phyloP scores from a whole-genome alignment of 2,797 vertebrate species.

The Leptoclinus maculatus region DNA sequence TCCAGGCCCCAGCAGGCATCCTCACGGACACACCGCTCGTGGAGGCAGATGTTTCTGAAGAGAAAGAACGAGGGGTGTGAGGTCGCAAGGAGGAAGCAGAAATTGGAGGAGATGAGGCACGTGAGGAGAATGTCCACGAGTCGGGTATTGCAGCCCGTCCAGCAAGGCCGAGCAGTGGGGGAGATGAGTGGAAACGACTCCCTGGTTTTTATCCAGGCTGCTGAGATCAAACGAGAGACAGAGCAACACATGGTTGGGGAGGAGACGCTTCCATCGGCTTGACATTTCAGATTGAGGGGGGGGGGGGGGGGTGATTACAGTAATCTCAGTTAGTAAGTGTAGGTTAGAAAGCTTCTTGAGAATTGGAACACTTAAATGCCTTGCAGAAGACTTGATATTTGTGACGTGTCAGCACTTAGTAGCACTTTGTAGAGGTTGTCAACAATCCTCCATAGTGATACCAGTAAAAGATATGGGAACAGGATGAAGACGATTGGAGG shows the following conservation, averaged over 20 bases:
- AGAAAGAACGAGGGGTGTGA: slow-evolving; percentile 3
- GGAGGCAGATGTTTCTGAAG: slow-evolving; percentile 21
- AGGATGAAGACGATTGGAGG: neutral
- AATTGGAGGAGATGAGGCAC: slow-evolving; percentile 34
- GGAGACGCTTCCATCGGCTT: neutral
- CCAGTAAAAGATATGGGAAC: neutral
- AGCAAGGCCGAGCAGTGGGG: slow-evolving; percentile 4
- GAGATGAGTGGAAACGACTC: neutral
- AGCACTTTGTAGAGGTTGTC: neutral
- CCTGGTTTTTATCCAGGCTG: slow-evolving; percentile 1
- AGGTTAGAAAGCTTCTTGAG: neutral
- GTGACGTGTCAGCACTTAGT: neutral
- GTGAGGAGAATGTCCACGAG: slow-evolving; percentile 20
- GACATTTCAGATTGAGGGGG: neutral
- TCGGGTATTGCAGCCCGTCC: slow-evolving; percentile 1
- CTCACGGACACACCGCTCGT: neutral
- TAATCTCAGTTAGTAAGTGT: neutral
- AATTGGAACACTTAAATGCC: neutral
- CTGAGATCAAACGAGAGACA: slow-evolving; percentile 33
- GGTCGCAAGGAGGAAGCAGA: slow-evolving; percentile 8
- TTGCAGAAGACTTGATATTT: neutral
- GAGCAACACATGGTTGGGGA: slow-evolving; percentile 26
- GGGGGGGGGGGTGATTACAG: neutral
- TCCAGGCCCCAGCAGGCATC: neutral
- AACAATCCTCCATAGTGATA: neutral